These are phyloP conservation scores for Perithous albicinctus DNA, from an alignment of 2,888 invertebrate genomes.

Conservation along the genomic window DNA sequence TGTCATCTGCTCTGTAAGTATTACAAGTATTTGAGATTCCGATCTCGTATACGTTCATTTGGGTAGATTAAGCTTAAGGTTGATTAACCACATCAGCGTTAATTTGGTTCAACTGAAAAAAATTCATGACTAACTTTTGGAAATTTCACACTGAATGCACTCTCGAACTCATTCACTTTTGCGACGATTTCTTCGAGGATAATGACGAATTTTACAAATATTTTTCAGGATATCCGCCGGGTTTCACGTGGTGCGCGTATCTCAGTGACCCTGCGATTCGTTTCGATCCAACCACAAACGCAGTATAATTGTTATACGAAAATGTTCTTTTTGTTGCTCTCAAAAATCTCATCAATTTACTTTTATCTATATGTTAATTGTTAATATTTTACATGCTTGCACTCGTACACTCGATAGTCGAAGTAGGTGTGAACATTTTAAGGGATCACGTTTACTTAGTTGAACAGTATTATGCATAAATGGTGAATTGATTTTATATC, in stretches of 20 bases:
- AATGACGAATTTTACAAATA: constrained; percentile 28
- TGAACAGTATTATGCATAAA: constrained; percentile 53
- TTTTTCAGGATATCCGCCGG: constrained; percentile 83
- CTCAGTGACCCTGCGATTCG: constrained; percentile 79
- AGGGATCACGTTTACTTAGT: constrained; percentile 16
- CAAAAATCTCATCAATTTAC: not conserved
- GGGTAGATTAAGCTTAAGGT: constrained; percentile 5
- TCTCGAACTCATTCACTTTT: not conserved
- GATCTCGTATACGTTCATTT: constrained; percentile 21
- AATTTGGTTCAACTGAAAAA: not conserved
- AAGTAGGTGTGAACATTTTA: not conserved
- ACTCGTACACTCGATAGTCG: not conserved
- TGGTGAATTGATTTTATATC: constrained; percentile 30
- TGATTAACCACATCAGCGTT: not conserved
- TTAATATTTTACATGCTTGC: not conserved
- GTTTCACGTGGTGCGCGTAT: constrained; percentile 84
- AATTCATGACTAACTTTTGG: not conserved
- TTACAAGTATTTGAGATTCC: not conserved
- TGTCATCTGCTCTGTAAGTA: constrained; percentile 52
- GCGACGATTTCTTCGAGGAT: not conserved
- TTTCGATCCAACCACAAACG: constrained; percentile 69
- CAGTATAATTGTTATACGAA: not conserved
- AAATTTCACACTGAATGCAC: not conserved
- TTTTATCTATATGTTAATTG: not conserved
- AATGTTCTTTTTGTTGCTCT: constrained; percentile 11